These are phyloP conservation scores for Pan paniscus DNA, from an alignment of 2,113 vertebrate species.

Conservation along the genomic window DNA sequence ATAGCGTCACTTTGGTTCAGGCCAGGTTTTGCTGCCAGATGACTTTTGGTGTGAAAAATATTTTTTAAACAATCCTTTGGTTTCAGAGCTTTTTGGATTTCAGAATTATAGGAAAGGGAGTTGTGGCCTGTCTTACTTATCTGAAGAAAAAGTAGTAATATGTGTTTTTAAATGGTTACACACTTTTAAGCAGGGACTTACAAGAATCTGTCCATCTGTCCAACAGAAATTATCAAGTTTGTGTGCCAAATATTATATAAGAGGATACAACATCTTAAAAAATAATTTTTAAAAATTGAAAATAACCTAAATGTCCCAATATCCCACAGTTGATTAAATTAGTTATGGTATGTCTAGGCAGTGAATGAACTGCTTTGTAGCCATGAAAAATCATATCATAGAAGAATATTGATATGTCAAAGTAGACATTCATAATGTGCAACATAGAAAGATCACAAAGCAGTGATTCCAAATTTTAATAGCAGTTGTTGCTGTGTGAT, in stretches of 20 bases:
- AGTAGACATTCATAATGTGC: not conserved
- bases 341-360: not conserved
- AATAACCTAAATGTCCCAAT: not conserved
- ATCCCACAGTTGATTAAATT: not conserved
- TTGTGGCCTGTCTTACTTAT: not conserved
- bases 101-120: not conserved
- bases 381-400: not conserved
- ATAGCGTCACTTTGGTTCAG: not conserved
- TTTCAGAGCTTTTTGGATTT: slow-evolving; percentile 37
- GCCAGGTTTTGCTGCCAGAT: not conserved
- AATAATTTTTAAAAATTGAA: not conserved
- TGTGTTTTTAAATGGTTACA: not conserved
- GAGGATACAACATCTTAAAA: slow-evolving; percentile 9
- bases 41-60: not conserved
- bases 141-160: not conserved
- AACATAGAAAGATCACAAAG: not conserved
- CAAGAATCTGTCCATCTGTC: not conserved
- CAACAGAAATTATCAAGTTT: not conserved
- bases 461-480: not conserved
- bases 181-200: not conserved
- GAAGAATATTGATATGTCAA: not conserved
- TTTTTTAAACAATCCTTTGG: not conserved
- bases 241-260: not conserved
- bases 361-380: not conserved
- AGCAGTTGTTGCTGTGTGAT: not conserved